A percentile compares a stretch with the other conserved stretches of the same genome.
These are phyloP conservation scores for Megalopta genalis DNA, from an alignment of 1,140 invertebrate species.

Conservation along the genomic window DNA sequence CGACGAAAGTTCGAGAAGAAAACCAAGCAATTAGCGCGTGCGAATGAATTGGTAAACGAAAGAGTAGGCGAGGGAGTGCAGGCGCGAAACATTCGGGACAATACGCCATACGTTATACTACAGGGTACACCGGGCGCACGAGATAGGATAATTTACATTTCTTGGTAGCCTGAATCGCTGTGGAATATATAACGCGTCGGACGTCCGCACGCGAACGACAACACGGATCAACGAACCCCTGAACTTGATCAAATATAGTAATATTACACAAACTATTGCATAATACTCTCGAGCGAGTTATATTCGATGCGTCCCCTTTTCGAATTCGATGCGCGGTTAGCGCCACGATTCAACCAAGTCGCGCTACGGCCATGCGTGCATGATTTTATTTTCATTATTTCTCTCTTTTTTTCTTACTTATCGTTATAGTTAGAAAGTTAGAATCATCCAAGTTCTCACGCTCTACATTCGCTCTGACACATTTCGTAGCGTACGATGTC, in stretches of 20 bases:
- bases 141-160: conserved; percentile 29
- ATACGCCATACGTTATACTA: neutral
- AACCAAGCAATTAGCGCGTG: conserved; percentile 59
- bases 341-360: too few species aligned
- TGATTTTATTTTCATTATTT: too few species aligned
- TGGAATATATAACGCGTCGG: conserved; percentile 12
- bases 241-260: neutral
- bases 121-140: neutral
- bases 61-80: conserved; percentile 2
- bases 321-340: too few species aligned
- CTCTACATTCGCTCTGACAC: neutral
- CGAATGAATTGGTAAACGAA: conserved; percentile 55
- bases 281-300: neutral
- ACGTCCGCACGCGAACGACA: conserved; percentile 1
- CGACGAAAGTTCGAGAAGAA: conserved; percentile 52
- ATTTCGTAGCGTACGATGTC: too few species aligned
- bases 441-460: neutral
- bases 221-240: neutral
- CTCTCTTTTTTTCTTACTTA: neutral
- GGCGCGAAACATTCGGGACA: conserved; percentile 5
- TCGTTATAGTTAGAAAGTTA: too few species aligned
- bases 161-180: conserved; percentile 8
- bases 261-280: neutral
- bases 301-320: too few species aligned
- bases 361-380: too few species aligned